Percentiles rank a stretch among this genome's conserved stretches.
Evolutionary conservation across 2,113 vertebrate genomes (phyloP).

Genomic region (Carollia perspicillata): DNA sequence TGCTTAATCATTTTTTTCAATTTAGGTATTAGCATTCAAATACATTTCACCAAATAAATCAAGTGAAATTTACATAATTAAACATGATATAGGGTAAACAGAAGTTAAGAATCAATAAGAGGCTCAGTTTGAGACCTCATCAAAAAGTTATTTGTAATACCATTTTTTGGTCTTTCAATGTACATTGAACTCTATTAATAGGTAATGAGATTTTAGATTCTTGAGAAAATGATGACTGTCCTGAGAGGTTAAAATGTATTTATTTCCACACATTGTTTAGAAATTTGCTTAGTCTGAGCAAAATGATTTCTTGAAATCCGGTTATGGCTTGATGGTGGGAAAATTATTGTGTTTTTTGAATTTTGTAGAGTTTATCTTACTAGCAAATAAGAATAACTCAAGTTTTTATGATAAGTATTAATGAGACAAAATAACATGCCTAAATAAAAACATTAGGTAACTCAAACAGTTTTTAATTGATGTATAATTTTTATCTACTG

Average conservation of each 20-base stretch:
- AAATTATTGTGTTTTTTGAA: not conserved
- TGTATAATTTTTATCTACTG: not conserved
- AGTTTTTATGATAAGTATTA: not conserved
- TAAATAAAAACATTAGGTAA: not conserved
- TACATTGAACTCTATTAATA: conserved; percentile 74
- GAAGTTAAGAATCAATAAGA: conserved; percentile 73
- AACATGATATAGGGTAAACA: conserved; percentile 68
- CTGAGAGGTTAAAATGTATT: not conserved
- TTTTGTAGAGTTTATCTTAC: not conserved
- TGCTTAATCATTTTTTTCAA: not conserved
- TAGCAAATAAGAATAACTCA: not conserved
- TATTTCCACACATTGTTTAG: conserved; percentile 34
- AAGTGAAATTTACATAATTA: conserved; percentile 72
- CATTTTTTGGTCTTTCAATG: conserved; percentile 64
- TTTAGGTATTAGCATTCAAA: conserved; percentile 31
- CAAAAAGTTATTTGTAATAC: conserved; percentile 71
- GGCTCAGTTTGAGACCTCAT: conserved; percentile 60
- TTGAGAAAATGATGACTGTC: conserved; percentile 24
- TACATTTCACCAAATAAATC: not conserved
- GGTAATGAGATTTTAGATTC: conserved; percentile 74
- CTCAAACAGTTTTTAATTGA: not conserved
- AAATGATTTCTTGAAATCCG: conserved; percentile 15
- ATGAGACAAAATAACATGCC: not conserved
- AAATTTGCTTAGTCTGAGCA: conserved; percentile 35
- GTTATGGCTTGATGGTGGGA: not conserved